Evolutionary conservation across 2,113 vertebrate species (phyloP), one percentile per base, ranked within the genome.

Genomic region (Colossoma macropomum): DNA sequence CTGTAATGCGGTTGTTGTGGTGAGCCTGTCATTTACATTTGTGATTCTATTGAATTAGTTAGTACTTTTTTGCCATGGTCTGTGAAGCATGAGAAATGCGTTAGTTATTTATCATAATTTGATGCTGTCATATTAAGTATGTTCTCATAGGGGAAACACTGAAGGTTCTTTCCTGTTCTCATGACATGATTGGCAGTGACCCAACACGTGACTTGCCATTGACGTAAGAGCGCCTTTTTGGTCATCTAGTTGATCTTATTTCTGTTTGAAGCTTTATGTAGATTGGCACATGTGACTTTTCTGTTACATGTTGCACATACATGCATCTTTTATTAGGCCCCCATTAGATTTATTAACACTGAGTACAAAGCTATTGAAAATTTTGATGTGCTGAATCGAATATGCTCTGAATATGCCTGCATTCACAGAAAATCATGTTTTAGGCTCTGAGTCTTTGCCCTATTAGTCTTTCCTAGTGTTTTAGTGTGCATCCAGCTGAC

Each of bases 231-330:
- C 65, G 9, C 23, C 45, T 71, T 71, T 15, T 25, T 71, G 68
- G 45, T 71, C 21, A 71, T 41, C 9, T 71, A 5, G 21, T 71
- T 34, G 59, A 62, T 62, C n/a, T 62, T n/a, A 1, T 27, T 41
- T 71, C 68, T 45, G 68, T 45, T 45, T 12, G 41, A 45, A 45
- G 38, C 68, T 71, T 71, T 45, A 71, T 71, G 34, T n/a, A 12
- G 38, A 71, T 9, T 41, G 34, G 38, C 21, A 45, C 17, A 45
- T 45, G 23, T 12, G 38, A 17, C 34, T 41, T 71, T 32, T 69
- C 7, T 12, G 23, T 59, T 59, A 21, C 32, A 38, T 38, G 23
- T 41, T 28, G 21, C 25, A 71, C n/a, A 1, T 71, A 41, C 34
- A 41, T 70, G 21, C 34, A 25, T 45, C 19, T 71, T 41, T 8